Evolutionary conservation across 2,797 vertebrate genomes (phyloP), one percentile per base, ranked within the genome.

Genomic region (Remorina albescens): DNA sequence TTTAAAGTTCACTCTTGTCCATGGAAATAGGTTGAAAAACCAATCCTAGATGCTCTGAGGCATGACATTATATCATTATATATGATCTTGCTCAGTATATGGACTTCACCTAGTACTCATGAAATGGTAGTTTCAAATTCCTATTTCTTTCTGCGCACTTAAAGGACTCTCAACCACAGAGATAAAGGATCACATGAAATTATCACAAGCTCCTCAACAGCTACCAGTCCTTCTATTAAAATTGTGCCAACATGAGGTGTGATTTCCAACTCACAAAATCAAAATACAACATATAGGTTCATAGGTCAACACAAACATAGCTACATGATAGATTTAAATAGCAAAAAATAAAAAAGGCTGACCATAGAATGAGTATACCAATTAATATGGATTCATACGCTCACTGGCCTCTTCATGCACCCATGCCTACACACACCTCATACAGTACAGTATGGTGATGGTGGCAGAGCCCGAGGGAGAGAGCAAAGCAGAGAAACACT

Each of bases 401-500:
- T 34, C 10, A 66, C n/a, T 46, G 28, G 18, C 30, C n/a, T 30
- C 51, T 32, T 42, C 32, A 36, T 32, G 26, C 47, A 58, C 65
- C 51, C 54, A 67, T 36, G 28, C 42, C 58, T 59, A 58, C 57
- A 57, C 62, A 68, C 36, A 80, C n/a, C 62, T 30, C 41, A 70
- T 5, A 18, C 58, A 36, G 6, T 82, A 75, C 61, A 76, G 30
- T 32, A 71, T 65, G 65, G 37, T 39, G 50, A 80, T 69, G 64
- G 49, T 44, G 53, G 67, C 61, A 58, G 53, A 41, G 53, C 80
- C 80, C 65, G 46, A 59, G 51, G 74, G 64, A 79, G 49, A 41
- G 51, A 81, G 73, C 67, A 46, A 36, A 77, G 67, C 8, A 10
- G 67, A 62, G 74, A 78, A 75, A 85, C 64, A 81, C 32, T 79